phyloP scores from a whole-genome alignment of 92 coral and sea anemone species.

The Porites evermanni region DNA sequence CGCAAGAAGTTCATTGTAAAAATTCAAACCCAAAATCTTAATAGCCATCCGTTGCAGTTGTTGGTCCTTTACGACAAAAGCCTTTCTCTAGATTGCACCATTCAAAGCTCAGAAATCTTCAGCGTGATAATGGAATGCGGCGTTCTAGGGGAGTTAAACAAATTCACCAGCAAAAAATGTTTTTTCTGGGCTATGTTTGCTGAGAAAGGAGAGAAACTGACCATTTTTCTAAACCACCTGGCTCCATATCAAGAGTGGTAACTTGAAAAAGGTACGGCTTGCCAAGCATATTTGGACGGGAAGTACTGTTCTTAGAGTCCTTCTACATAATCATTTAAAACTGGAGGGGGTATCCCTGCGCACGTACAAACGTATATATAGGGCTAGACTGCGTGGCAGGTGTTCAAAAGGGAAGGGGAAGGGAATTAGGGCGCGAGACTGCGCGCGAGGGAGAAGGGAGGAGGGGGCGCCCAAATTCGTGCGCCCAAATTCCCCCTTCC shows the following conservation, averaged over 20 bases:
- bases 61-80: constrained; percentile 56
- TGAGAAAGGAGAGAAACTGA: constrained; percentile 47
- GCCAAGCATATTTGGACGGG: too few species aligned
- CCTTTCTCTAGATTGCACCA: constrained; percentile 32
- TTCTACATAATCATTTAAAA: too few species aligned
- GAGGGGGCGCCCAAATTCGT: too few species aligned
- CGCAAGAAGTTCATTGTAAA: constrained; percentile 63
- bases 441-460: too few species aligned
- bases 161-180: constrained; percentile 74
- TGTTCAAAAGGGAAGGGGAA: too few species aligned
- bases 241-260: constrained; percentile 84
- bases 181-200: constrained; percentile 72
- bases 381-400: too few species aligned
- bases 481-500: too few species aligned
- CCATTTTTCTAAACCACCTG: constrained; percentile 54
- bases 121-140: constrained; percentile 81
- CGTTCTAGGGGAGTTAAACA: constrained; percentile 57
- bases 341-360: too few species aligned
- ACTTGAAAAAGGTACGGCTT: not conserved
- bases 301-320: too few species aligned
- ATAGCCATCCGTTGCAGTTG: constrained; percentile 64
- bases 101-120: constrained; percentile 76
- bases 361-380: too few species aligned
- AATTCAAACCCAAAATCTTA: constrained; percentile 53
- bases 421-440: too few species aligned